Evolutionary conservation across 2,113 vertebrate species (phyloP), one percentile per base, ranked within the genome.

Genomic region (Lycaon pictus): DNA sequence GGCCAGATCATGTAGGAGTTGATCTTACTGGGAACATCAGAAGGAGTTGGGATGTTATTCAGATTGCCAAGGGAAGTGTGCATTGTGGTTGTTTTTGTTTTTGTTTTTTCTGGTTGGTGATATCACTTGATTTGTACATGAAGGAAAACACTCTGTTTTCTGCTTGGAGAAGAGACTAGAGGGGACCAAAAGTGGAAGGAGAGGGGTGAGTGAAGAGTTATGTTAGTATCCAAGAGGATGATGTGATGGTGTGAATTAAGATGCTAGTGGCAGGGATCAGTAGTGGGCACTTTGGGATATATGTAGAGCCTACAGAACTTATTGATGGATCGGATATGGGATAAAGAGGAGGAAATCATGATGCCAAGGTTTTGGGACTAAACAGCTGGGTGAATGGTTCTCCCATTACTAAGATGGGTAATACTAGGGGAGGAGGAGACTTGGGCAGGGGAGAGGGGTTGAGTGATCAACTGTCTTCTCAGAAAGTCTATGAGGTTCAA

Each of bases 241-340:
- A 35, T 22, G 19, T 32, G 48, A 2, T 48, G 48, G 43, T 20
- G 3, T 58, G 62, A 29, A 71, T 29, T 8, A 37, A 32, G 32
- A 29, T 13, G 6, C 37, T 10, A 0, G 32, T 16, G 25, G 32
- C 32, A 69, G 67, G 16, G 0, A 35, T 19, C 16, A 8, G 8
- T 32, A 35, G 8, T 7, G 74, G 51, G 7, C 53, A 20, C 12
- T 1, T 0, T 1, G 43, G 37, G 43, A 11, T 27, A 7, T 1
- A 10, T 20, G 53, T 27, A 37, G 62, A 69, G 55, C n/a, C n/a
- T 56, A 67, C 6, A n/a, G 27, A 48, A 29, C 37, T 13, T 65
- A n/a, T 12, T 51, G 29, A 23, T 25, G 29, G 71, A 32, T 4
- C 23, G 37, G 37, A 11, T 17, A 6, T 10, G 53, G 85, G 25